phyloP scores from a whole-genome alignment of 2,888 invertebrate genomes.

The Euphydryas editha region DNA sequence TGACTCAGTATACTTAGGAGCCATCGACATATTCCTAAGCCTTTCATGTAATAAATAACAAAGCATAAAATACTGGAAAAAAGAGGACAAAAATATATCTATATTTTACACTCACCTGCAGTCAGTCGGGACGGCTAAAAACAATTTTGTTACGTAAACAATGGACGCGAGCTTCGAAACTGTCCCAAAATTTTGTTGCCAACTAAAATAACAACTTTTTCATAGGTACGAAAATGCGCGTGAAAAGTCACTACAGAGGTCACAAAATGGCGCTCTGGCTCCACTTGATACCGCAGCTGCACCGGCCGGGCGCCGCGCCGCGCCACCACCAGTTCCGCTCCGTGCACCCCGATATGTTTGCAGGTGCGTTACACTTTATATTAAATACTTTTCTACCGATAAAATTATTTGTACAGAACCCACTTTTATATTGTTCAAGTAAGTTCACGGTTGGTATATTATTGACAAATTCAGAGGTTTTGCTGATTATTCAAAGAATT shows the following conservation, averaged over 20 bases:
- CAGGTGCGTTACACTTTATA: conserved; percentile 75
- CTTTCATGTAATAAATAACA: no score
- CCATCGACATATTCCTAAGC: no score
- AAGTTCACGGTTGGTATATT: background rate
- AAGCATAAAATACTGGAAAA: no score
- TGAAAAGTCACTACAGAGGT: conserved; percentile 93
- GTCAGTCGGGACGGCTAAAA: no score
- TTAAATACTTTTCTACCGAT: no score
- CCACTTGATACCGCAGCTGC: conserved; percentile 92
- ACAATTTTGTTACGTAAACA: no score
- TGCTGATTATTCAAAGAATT: background rate
- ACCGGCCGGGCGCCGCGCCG: conserved; percentile 89
- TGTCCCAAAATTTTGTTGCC: background rate
- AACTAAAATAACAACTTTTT: background rate
- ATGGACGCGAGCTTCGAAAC: no score
- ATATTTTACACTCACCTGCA: no score
- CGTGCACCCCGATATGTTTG: conserved; percentile 87
- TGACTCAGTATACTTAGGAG: no score
- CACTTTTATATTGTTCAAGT: background rate
- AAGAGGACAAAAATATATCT: no score
- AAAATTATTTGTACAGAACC: no score
- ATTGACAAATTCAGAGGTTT: background rate
- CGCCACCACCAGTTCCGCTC: conserved; percentile 90
- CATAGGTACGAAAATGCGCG: conserved; percentile 87
- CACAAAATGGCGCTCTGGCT: conserved; percentile 96